These are phyloP conservation scores for Manis javanica DNA, from an alignment of 2,797 vertebrate genomes.

Conservation along the genomic window DNA sequence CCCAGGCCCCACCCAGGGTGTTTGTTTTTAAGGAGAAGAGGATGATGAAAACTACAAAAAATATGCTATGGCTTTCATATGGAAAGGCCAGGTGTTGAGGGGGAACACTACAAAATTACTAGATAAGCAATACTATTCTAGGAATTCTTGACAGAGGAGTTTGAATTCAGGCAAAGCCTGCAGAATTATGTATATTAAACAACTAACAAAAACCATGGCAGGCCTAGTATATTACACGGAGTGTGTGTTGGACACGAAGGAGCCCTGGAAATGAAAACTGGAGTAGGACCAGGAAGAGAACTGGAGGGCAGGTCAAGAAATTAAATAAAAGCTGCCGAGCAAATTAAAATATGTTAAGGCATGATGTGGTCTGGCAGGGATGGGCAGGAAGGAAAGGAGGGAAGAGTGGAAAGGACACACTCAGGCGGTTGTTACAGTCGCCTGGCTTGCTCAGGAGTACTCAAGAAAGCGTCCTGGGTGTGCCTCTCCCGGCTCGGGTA, in stretches of 20 bases:
- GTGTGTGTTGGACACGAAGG: neutral
- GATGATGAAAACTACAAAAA: constrained; percentile 9
- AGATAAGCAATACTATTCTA: neutral
- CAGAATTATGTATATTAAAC: neutral
- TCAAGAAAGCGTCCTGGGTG: neutral
- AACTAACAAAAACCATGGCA: neutral
- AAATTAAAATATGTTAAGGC: neutral
- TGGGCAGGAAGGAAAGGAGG: neutral
- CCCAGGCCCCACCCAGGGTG: neutral
- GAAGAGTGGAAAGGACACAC: neutral
- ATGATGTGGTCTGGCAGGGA: neutral
- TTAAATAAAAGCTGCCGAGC: neutral
- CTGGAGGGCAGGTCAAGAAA: neutral
- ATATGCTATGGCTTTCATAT: neutral
- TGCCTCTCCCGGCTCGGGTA: neutral
- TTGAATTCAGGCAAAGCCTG: constrained; percentile 31
- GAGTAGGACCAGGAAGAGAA: neutral
- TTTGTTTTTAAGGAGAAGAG: constrained; percentile 1
- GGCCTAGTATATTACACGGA: neutral
- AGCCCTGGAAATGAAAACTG: neutral
- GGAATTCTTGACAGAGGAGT: neutral
- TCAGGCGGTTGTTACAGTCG: neutral
- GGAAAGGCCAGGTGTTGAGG: neutral
- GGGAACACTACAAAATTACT: neutral
- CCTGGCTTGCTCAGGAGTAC: neutral